Evolutionary conservation across 2,888 invertebrate genomes (phyloP), one percentile per base, ranked within the genome.

Genomic region (Andrena bucephala): DNA sequence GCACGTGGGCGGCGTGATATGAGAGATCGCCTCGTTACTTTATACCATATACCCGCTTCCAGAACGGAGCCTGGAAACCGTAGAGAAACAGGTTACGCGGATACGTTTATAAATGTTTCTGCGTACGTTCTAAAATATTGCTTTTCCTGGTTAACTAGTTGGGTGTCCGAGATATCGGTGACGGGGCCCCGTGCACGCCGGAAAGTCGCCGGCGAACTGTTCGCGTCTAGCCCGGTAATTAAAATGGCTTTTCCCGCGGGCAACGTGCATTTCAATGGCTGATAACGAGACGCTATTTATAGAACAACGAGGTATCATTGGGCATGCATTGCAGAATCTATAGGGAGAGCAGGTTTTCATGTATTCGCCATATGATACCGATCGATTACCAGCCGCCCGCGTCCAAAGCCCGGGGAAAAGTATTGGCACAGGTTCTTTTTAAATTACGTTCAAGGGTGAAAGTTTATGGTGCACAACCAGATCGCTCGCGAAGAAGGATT

Each of bases 11-110:
- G 89, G 80, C 83, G 31, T 76, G 78, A 87, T 87, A 82, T 85
- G 87, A 88, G 75, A 85, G 89, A 88, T 88, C 85, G 87, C 81
- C 86, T 86, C 84, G 87, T 88, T 87, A 88, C 79, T 77, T 81
- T 77, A 67, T 77, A 81, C 50, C 83, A 70, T 77, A 75, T 59
- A 74, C 73, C 57, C 85, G 78, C 84, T 87, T 85, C 84, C 88
- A 84, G 79, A 81, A 79, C 78, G 66, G 69, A 52, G 73, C 48
- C 75, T 67, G 77, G 76, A 79, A 84, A 77, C 77, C 65, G 73
- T 63, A 16, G 42, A 36, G 80, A 72, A 87, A 88, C 88, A 84
- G 82, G 86, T 87, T 86, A 84, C 78, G 79, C 77, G 60, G 71
- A 78, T 81, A 77, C 71, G 59, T 59, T 72, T 74, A 79, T 85